phyloP scores from a whole-genome alignment of 35 echinoderm and acorn worm species.

The Antedon bifida region DNA sequence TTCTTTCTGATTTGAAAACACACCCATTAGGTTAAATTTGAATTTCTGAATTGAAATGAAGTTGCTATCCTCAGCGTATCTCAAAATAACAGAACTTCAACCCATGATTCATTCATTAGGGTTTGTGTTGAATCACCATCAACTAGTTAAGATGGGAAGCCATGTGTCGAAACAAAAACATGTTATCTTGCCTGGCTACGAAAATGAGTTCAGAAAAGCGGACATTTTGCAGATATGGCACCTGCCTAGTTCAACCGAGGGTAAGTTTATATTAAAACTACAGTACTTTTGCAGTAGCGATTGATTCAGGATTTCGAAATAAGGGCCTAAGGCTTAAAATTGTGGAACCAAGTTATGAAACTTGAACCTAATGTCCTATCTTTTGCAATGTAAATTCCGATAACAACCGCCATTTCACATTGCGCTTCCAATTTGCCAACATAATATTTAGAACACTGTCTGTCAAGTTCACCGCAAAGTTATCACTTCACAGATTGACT shows the following conservation, averaged over 20 bases:
- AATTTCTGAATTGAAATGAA: not conserved
- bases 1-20: not conserved
- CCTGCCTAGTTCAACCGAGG: not conserved
- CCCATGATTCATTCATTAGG: not conserved
- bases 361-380: too few species aligned
- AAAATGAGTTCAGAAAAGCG: not conserved
- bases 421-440: too few species aligned
- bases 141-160: not conserved
- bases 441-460: too few species aligned
- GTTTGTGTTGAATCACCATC: not conserved
- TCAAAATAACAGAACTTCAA: not conserved
- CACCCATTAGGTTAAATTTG: not conserved
- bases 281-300: too few species aligned
- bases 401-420: too few species aligned
- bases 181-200: not conserved
- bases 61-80: not conserved
- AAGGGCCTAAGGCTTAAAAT: too few species aligned
- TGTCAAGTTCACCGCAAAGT: too few species aligned
- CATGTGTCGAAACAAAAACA: not conserved
- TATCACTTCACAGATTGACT: too few species aligned
- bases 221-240: not conserved
- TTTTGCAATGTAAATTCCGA: too few species aligned
- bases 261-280: not conserved
- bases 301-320: too few species aligned
- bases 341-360: too few species aligned